Evolutionary conservation across 2,888 invertebrate species (phyloP), one percentile per base, ranked within the genome.

Genomic region (Tenthredo livida): DNA sequence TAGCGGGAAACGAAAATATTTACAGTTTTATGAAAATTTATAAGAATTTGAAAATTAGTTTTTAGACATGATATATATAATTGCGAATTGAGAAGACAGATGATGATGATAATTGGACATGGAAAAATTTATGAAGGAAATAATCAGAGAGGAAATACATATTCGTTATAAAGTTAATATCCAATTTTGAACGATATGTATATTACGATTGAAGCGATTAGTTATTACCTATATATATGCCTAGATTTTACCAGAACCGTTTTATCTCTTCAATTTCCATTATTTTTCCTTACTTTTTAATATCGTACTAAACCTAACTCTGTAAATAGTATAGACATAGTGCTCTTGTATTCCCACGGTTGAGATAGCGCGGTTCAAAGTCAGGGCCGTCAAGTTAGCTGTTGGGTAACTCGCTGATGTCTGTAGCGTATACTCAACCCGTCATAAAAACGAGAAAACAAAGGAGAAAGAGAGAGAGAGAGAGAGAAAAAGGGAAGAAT

Each of bases 321-420:
- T 85, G 80, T 82, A 72, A 84, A 85, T 37, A 80, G 80, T 61
- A 61, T 58, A 58, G 61, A 84, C 54, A 72, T 84, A 77, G 85
- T 86, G 72, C 75, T 85, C 82, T 88, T 84, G 86, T 88, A 89
- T 90, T 90, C 90, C 88, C 91, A 90, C 90, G 91, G 86, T 89
- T 86, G 75, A 85, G 84, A 84, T 72, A 47, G 84, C 85, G 67
- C 85, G 86, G 89, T 89, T 89, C 88, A 90, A 90, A 89, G 90
- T 90, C 91, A 91, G 90, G 89, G 89, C 87, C 88, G 87, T n/a
- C 85, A 37, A 40, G 84, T 47, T 67, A 25, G 67, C n/a, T 80
- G 84, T 85, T 85, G 61, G 65, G 85, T 50, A 58, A 86, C 80
- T 83, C 58, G 25, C 21, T 29, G 50, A 37, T 58, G 65, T 17